Percentiles rank a stretch among this genome's conserved stretches.
phyloP scores from a whole-genome alignment of 2,113 vertebrate species.

The Larimichthys polyactis region DNA sequence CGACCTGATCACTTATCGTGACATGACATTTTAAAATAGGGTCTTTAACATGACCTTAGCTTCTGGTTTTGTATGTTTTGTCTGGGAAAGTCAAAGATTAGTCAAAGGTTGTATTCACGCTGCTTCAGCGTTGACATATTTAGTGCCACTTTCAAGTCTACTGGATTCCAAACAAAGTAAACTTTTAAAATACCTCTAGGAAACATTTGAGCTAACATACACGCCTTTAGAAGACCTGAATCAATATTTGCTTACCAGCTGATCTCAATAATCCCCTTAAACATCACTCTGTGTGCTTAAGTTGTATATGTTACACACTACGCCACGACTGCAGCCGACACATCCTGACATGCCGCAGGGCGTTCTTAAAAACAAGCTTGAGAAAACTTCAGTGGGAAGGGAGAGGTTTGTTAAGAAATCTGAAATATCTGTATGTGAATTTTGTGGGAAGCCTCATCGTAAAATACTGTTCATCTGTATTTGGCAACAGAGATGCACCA shows the following conservation, averaged over 20 bases:
- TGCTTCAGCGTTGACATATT: background rate
- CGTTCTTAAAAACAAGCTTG: constrained; percentile 17
- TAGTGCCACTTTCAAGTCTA: background rate
- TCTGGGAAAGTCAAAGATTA: constrained; percentile 3
- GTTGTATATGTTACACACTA: background rate
- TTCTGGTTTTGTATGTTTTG: background rate
- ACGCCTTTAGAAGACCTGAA: constrained; percentile 3
- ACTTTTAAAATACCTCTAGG: background rate
- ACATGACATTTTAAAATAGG: background rate
- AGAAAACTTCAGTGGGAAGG: constrained; percentile 14
- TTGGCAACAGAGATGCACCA: constrained; percentile 45
- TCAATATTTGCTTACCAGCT: constrained; percentile 5
- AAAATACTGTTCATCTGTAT: constrained; percentile 39
- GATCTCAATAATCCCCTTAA: constrained; percentile 5
- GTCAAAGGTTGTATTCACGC: background rate
- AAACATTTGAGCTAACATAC: constrained; percentile 27
- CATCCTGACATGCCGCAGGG: constrained; percentile 4
- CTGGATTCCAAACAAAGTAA: constrained; percentile 8
- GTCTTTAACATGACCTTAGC: background rate
- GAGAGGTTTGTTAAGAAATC: constrained; percentile 42
- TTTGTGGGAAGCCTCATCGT: constrained; percentile 58
- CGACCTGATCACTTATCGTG: background rate
- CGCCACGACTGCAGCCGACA: constrained; percentile 1
- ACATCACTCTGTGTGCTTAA: background rate
- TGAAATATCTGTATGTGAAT: constrained; percentile 50